Percentiles rank a stretch among this genome's conserved stretches.
phyloP scores from a whole-genome alignment of 2,113 vertebrate species.

The Corydoras sp. region DNA sequence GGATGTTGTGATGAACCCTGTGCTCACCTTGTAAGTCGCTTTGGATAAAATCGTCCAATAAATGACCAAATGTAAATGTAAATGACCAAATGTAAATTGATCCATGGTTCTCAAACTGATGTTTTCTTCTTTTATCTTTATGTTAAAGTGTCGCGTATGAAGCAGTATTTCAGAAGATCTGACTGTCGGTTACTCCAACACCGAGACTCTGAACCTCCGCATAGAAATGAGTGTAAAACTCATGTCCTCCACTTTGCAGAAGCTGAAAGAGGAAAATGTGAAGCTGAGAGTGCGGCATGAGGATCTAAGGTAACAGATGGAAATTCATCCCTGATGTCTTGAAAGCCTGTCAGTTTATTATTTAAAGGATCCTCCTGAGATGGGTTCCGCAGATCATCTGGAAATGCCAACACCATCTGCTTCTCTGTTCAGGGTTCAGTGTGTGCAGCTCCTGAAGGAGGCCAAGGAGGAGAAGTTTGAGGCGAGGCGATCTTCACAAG shows the following conservation, averaged over 20 bases:
- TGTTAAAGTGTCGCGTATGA: neutral
- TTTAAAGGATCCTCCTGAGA: neutral
- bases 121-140: neutral
- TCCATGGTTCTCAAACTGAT: neutral
- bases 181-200: too few species aligned
- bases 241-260: constrained; percentile 28
- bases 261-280: constrained; percentile 61
- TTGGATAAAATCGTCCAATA: too few species aligned
- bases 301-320: constrained; percentile 55
- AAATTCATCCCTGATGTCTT: constrained; percentile 33
- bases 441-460: constrained; percentile 55
- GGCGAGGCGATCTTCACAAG: constrained; percentile 55
- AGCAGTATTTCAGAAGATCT: too few species aligned
- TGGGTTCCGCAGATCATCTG: constrained; percentile 43
- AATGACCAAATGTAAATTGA: too few species aligned
- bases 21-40: too few species aligned
- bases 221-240: too few species aligned
- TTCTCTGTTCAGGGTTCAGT: constrained; percentile 56
- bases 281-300: constrained; percentile 62
- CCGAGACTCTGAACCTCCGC: too few species aligned
- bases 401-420: constrained; percentile 15
- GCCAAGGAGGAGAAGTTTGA: constrained; percentile 58
- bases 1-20: too few species aligned
- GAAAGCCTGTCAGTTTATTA: neutral
- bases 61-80: too few species aligned